Percentiles rank a stretch among this genome's conserved stretches.
Conservation (phyloP, 2,888 invertebrate species). For the Coelinius sp. region DNA sequence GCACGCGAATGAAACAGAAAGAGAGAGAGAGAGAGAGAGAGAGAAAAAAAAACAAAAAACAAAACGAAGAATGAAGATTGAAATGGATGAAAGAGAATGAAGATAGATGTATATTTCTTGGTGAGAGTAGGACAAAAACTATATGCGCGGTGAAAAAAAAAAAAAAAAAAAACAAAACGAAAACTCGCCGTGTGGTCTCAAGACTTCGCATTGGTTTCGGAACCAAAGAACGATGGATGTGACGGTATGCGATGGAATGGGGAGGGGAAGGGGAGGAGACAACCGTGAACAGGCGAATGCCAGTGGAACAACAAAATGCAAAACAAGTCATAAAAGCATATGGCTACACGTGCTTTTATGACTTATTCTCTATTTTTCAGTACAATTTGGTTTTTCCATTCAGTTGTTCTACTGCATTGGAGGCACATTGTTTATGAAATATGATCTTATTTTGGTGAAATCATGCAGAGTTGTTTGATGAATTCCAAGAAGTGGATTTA, state of each 20-base stretch:
- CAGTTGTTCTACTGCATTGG: no score
- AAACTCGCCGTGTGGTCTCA: slow-evolving; percentile 35
- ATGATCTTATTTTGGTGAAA: no score
- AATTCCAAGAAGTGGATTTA: no score
- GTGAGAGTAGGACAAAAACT: no score
- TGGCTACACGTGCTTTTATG: slow-evolving; percentile 6
- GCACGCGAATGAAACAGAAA: slow-evolving; percentile 1
- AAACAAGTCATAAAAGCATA: slow-evolving; percentile 36
- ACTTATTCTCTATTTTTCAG: background rate
- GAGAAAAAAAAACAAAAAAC: no score
- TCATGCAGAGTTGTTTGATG: no score
- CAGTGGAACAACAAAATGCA: slow-evolving; percentile 40
- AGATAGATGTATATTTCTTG: background rate
- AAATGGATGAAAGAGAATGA: slow-evolving; percentile 18
- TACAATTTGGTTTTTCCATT: background rate
- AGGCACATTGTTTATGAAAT: no score
- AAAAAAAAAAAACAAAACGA: slow-evolving; percentile 11
- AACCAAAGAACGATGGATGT: slow-evolving; percentile 23
- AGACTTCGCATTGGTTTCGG: background rate
- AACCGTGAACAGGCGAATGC: slow-evolving; percentile 19
- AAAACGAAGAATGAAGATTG: slow-evolving; percentile 12
- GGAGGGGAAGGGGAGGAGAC: background rate
- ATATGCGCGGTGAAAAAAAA: background rate
- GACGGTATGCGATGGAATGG: background rate
- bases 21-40: no score